These are phyloP conservation scores for Zapornia atra DNA, from an alignment of 2,113 vertebrate species.

Conservation along the genomic window DNA sequence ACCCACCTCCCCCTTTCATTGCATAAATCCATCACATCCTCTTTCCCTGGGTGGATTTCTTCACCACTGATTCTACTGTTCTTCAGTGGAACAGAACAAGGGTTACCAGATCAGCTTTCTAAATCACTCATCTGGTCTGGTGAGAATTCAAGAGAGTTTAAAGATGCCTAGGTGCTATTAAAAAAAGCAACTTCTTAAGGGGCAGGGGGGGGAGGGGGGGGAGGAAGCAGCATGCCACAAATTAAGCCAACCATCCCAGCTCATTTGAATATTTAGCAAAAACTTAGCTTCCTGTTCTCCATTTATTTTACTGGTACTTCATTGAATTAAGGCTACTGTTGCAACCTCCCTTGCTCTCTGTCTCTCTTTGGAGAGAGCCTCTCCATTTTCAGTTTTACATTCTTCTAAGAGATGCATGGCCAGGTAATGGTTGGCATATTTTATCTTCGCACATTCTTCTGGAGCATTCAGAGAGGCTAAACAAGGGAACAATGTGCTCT, in stretches of 20 bases:
- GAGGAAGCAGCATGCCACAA: background rate
- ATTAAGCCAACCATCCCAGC: background rate
- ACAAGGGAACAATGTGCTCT: background rate
- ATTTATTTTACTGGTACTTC: background rate
- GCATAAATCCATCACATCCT: background rate
- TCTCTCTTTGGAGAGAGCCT: background rate
- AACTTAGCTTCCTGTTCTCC: background rate
- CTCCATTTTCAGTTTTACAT: background rate
- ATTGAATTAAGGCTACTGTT: background rate
- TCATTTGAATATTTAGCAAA: background rate
- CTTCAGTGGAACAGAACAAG: background rate
- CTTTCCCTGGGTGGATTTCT: background rate
- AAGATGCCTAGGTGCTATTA: background rate
- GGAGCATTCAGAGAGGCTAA: background rate
- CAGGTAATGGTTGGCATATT: background rate
- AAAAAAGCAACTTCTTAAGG: background rate
- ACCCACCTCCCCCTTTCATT: accelerated
- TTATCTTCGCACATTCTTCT: background rate
- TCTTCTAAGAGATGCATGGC: background rate
- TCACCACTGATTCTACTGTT: slow-evolving; percentile 30
- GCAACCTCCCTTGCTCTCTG: background rate
- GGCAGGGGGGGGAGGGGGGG: too few relatives aligned
- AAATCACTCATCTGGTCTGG: background rate
- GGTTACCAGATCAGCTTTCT: background rate
- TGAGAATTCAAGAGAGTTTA: background rate